A percentile compares a stretch with the other conserved stretches of the same genome.
phyloP scores from a whole-genome alignment of 2,797 vertebrate genomes.

The Ceyx erithaca region DNA sequence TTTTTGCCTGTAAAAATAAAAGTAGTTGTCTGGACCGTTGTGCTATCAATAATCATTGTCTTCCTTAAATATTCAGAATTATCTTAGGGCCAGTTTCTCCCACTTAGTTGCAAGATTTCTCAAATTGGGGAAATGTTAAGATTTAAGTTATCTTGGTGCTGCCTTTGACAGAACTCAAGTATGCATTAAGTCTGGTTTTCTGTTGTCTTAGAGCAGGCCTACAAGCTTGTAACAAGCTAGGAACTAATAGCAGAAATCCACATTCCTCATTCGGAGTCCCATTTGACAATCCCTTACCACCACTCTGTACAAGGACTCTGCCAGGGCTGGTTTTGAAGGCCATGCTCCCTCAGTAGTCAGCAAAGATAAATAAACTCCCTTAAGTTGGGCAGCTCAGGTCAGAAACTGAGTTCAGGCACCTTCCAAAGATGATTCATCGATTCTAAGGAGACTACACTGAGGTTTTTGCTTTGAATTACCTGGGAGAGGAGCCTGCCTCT shows the following conservation, averaged over 20 bases:
- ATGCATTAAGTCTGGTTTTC: neutral
- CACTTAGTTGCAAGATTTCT: neutral
- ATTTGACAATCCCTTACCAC: neutral
- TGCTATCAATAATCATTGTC: neutral
- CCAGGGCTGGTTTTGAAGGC: neutral
- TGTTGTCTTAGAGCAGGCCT: neutral
- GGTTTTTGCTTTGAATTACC: neutral
- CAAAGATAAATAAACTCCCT: neutral
- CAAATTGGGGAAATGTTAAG: neutral
- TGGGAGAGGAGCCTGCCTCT: neutral
- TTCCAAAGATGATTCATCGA: neutral
- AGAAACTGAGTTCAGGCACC: neutral
- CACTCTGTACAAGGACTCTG: fast-evolving
- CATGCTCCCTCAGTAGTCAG: neutral
- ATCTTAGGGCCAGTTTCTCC: neutral
- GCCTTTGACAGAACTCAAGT: neutral
- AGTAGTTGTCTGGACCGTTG: neutral
- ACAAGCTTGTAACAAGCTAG: neutral
- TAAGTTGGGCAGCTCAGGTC: neutral
- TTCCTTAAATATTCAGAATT: neutral
- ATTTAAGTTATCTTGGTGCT: neutral
- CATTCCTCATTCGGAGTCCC: neutral
- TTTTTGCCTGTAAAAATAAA: neutral
- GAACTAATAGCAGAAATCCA: neutral
- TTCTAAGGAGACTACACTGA: neutral